Evolutionary conservation across 2,888 invertebrate genomes (phyloP), one percentile per base, ranked within the genome.

Genomic region (Embidobia sp.): DNA sequence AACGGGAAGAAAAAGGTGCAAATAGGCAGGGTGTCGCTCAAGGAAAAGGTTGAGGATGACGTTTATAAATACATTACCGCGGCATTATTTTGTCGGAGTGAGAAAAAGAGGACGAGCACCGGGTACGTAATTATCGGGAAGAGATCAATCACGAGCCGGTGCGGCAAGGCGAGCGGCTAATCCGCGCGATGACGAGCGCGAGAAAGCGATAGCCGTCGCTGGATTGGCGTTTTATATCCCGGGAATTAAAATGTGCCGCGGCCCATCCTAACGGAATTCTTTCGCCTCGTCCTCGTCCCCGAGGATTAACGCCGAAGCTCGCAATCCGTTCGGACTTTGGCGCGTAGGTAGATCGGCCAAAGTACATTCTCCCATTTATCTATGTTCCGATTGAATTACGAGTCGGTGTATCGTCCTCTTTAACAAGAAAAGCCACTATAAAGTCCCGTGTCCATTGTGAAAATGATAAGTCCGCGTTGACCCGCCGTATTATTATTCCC

Each of bases 81-180:
- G 48, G 55, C 51, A 55, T 77, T 72, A 67, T 77, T 77, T 72
- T 35, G 55, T 46, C 11, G 40, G n/a, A 15, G 46, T 7, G 31
- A 49, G 51, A 75, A 75, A 69, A 53, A 69, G 49, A 5, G 42
- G 15, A 16, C 37, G 49, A 82, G 84, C 82, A 86, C 84, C 79
- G 82, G 59, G 55, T 13, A 44, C 80, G 83, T 85, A 87, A 86
- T 87, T 86, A 86, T 85, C 85, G 87, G 83, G 81, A 87, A 86
- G 80, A 83, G 81, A 87, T 87, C 87, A 86, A 87, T 87, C 85
- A 85, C 82, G 64, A 67, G 22, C 22, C 3, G 67, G 42, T 59
- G 72, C 61, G 63, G 51, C 40, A 69, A 61, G 49, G 48, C 51
- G 53, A 69, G 61, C 49, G 27, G 46, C 33, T 69, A 77, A 77